phyloP scores from a whole-genome alignment of 92 coral and sea anemone genomes.

The Porites divaricata region DNA sequence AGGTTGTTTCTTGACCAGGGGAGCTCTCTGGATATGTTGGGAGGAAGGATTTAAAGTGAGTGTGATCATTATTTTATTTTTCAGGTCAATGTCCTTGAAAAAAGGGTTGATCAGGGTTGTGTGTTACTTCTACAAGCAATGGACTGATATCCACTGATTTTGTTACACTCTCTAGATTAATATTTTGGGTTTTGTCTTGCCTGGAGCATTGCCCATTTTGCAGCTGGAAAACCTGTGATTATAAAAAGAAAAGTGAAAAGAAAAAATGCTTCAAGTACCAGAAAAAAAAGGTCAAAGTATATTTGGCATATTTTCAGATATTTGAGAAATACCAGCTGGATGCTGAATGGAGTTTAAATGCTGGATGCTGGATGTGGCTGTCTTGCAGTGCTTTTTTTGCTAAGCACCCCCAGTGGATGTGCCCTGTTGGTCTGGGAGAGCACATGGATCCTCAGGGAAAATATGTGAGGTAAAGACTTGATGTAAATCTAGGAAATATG shows the following conservation, averaged over 20 bases:
- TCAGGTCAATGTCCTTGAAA: neutral
- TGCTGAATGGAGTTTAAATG: constrained; percentile 96
- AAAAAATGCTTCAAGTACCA: too few species aligned
- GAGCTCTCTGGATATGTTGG: constrained; percentile 97
- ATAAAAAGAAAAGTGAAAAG: too few species aligned
- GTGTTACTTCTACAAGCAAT: too few species aligned
- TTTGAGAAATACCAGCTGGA: constrained; percentile 88
- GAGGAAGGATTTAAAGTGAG: constrained; percentile 93
- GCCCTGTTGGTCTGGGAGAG: constrained; percentile 89
- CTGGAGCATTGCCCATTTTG: too few species aligned
- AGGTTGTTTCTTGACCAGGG: constrained; percentile 92
- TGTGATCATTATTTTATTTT: neutral
- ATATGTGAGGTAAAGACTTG: constrained; percentile 67
- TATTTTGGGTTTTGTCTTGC: too few species aligned
- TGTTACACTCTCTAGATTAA: too few species aligned
- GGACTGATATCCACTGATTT: too few species aligned
- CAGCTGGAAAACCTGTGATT: too few species aligned
- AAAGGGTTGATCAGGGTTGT: too few species aligned
- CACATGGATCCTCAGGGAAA: constrained; percentile 75
- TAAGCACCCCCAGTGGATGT: constrained; percentile 73
- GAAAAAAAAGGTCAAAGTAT: neutral
- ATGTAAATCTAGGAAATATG: neutral
- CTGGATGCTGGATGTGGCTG: constrained; percentile 87
- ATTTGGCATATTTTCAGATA: constrained; percentile 39
- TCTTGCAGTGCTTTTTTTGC: constrained; percentile 92